Percentiles rank a stretch among this genome's conserved stretches.
phyloP scores from a whole-genome alignment of 92 coral and sea anemone genomes.

The Bergia puertoricense region DNA sequence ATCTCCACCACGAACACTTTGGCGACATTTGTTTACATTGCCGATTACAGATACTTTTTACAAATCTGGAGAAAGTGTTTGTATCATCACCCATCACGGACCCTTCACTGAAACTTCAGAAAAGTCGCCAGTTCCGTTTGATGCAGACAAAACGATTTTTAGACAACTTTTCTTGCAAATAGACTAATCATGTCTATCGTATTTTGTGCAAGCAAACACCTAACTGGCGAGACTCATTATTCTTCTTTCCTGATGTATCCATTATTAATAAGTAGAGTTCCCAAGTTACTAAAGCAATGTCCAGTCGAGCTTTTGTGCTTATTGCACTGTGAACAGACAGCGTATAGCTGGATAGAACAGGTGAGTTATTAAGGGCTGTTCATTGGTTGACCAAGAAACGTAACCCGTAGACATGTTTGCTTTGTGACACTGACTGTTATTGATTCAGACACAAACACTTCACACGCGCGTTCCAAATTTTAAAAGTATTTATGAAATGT shows the following conservation, averaged over 20 bases:
- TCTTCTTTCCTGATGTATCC: neutral
- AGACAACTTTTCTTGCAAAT: neutral
- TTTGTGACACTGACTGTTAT: neutral
- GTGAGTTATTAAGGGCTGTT: neutral
- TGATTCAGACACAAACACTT: neutral
- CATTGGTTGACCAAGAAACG: slow-evolving; percentile 9
- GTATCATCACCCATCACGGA: slow-evolving; percentile 7
- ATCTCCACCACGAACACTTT: slow-evolving; percentile 31
- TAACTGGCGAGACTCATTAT: no score
- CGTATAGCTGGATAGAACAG: neutral
- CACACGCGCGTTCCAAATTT: neutral
- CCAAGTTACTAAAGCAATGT: neutral
- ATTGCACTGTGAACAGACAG: neutral
- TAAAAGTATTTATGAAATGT: neutral
- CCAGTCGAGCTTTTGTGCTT: slow-evolving; percentile 2
- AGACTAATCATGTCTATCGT: neutral
- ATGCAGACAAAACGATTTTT: neutral
- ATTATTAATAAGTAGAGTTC: slow-evolving; percentile 18
- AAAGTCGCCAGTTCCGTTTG: neutral
- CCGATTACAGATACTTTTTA: slow-evolving; percentile 6
- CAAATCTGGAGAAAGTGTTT: neutral
- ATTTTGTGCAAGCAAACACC: neutral
- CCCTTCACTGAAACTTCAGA: neutral
- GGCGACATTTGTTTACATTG: slow-evolving; percentile 30
- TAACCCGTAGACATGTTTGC: neutral